Conservation (phyloP, 2,797 vertebrate species). For the Champsocephalus gunnari region DNA sequence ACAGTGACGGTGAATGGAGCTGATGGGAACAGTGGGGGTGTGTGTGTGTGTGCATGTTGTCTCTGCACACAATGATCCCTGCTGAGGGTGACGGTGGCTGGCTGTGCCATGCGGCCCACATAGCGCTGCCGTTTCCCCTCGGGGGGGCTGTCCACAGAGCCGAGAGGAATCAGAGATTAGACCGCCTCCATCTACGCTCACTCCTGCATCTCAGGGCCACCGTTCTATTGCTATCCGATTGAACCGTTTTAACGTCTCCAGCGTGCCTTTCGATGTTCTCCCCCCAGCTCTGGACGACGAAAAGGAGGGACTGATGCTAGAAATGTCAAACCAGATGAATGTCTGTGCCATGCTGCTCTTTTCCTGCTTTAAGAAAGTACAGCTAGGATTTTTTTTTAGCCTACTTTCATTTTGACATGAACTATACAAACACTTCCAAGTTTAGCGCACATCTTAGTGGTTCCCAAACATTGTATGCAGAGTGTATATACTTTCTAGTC, state of each 20-base stretch:
- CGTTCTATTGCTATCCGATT: slow-evolving; percentile 33
- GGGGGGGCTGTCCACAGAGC: slow-evolving; percentile 45
- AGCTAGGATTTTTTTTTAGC: slow-evolving; percentile 22
- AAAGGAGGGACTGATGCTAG: slow-evolving; percentile 10
- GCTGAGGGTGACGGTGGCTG: slow-evolving; percentile 61
- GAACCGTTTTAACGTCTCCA: slow-evolving; percentile 15
- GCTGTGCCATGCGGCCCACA: slow-evolving; percentile 67
- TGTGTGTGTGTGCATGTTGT: neutral
- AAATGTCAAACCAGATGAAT: slow-evolving; percentile 34
- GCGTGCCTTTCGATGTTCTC: slow-evolving; percentile 40
- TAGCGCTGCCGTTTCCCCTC: slow-evolving; percentile 55
- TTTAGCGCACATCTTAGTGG: slow-evolving; percentile 25
- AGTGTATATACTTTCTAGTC: too few species aligned
- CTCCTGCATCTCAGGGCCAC: slow-evolving; percentile 24
- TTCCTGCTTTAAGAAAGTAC: slow-evolving; percentile 22
- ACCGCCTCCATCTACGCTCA: slow-evolving; percentile 16
- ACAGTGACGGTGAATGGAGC: slow-evolving; percentile 30
- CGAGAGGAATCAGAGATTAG: slow-evolving; percentile 47
- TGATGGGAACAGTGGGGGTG: slow-evolving; percentile 28
- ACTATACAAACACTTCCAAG: neutral
- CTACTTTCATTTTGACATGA: slow-evolving; percentile 18
- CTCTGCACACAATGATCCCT: slow-evolving; percentile 44
- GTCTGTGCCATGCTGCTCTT: neutral
- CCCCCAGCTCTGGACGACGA: neutral
- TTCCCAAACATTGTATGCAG: too few species aligned